phyloP scores from a whole-genome alignment of 2,113 vertebrate species.

The Aegithalos caudatus region DNA sequence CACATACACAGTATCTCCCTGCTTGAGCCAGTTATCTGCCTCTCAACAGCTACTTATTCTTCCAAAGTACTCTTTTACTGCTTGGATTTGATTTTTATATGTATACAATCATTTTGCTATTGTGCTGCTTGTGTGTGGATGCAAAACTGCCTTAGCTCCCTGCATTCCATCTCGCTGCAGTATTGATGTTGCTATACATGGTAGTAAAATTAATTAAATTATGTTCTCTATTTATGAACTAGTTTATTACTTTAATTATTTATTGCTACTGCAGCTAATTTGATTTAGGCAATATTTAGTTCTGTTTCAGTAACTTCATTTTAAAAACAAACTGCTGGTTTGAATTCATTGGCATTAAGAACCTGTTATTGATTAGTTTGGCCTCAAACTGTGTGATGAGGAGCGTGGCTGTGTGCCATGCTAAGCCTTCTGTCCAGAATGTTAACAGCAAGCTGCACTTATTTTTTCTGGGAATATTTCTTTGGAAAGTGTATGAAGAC shows the following conservation, averaged over 20 bases:
- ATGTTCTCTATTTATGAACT: conserved; percentile 7
- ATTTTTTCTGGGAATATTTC: neutral
- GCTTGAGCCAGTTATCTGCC: conserved; percentile 22
- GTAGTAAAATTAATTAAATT: conserved; percentile 34
- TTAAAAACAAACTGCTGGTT: conserved; percentile 18
- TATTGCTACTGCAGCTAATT: neutral
- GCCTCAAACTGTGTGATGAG: neutral
- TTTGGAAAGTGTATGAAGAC: neutral
- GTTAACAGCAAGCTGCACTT: neutral
- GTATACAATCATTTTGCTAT: neutral
- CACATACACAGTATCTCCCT: neutral
- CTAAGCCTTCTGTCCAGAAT: neutral
- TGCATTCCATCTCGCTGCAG: neutral
- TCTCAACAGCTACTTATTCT: conserved; percentile 29
- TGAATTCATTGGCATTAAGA: conserved; percentile 38
- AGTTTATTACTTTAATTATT: conserved; percentile 39
- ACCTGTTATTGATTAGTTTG: conserved; percentile 44
- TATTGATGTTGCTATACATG: neutral
- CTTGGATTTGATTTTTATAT: conserved; percentile 36
- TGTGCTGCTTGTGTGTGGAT: neutral
- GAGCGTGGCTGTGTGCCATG: neutral
- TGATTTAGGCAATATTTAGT: conserved; percentile 29
- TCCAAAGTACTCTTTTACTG: conserved; percentile 17
- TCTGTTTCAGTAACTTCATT: conserved; percentile 47
- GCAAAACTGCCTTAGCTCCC: neutral